Base-by-base conservation (phyloP, 2,113 vertebrate genomes). In the Lophura nycthemera region DNA sequence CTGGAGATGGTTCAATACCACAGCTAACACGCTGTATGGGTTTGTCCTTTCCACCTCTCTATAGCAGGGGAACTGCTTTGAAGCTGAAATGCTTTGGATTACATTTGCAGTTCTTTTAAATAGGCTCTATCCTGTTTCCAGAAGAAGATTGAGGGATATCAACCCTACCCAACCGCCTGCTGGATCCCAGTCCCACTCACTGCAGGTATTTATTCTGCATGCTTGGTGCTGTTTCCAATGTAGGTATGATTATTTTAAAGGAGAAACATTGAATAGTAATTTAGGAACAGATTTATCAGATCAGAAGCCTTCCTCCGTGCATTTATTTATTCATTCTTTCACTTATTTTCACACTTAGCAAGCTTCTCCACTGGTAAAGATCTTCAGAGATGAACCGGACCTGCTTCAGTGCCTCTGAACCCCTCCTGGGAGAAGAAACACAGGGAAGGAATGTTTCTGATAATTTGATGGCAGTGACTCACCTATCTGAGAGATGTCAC, bases 141-240 rank as follows among this genome's bases (percentile, higher is more conserved):
- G 64, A 20, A 48, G 47, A 40, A 0, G 3, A 1, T 3, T 5
- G 70, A 21, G 14, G 34, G 61, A 2, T 30, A 36, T 13, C 5
- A 17, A 4, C 61, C 18, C 40, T 29, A 18, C 8, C 38, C 70
- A 29, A 18, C 36, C 5, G 18, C 61, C 18, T 64, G 61, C 5
- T 64, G 36, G 36, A 29, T 29, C 36, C 61, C 22, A 24, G 10
- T 17, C 36, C 25, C 24, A 1, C 11, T 8, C 14, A 10, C 30
- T 86, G 80, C 3, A 4, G 12, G 36, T 27, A 25, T 4, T 72
- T 30, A 8, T 7, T 56, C 75, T 43, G 11, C 34, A 12, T 5
- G 0, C 48, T 4, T 14, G 24, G n/a, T 56, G 36, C 47, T 54
- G 34, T 3, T 76, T 27, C 52, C 42, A 30, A 2, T 4, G 1